Evolutionary conservation across 2,113 vertebrate species (phyloP), one percentile per base, ranked within the genome.

Genomic region (Cryptoleucopteryx plumbea): DNA sequence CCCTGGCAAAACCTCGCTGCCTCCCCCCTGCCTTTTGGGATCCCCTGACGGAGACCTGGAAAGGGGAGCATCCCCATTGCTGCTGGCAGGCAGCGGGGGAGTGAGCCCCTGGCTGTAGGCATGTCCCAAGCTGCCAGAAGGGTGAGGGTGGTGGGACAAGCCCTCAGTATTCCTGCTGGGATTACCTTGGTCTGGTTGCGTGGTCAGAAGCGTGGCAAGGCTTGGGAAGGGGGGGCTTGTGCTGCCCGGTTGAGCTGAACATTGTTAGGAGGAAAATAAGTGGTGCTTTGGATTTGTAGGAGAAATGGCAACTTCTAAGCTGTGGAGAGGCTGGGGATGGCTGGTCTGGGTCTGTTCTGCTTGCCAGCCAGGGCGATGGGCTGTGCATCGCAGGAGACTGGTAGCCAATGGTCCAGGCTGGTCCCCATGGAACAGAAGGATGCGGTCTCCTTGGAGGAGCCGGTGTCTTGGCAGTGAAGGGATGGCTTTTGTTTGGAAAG

Each of bases 151-250:
- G 13, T 87, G 81, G 73, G n/a, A 56, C 29, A 59, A 73, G 22
- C 34, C 50, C 55, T 85, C 5, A 18, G 6, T 7, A 3, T 63
- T 50, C 0, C 0, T 15, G 1, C 14, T 55, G 42, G 19, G 26
- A 8, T 82, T 72, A 1, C 67, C 31, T 75, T 50, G 29, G 22
- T 47, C n/a, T 67, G 70, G 20, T 26, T 75, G 27, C 3, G 3
- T 13, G 43, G 48, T 34, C 72, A 80, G 38, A 82, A 75, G 66
- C 2, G 23, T 1, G 7, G 13, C 0, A 3, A 81, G 67, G 32
- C 32, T 84, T 2, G 8, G 32, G 26, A n/a, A 63, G 13, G 20
- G 34, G 34, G 26, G 3, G 8, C 22, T 77, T 77, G 13, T 61
- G 34, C 36, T 5, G 4, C 43, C 25, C 32, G 55, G 8, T 82